A percentile compares a stretch with the other conserved stretches of the same genome.
Conservation (phyloP, 2,113 vertebrate genomes). For the Halcyon malimbica region DNA sequence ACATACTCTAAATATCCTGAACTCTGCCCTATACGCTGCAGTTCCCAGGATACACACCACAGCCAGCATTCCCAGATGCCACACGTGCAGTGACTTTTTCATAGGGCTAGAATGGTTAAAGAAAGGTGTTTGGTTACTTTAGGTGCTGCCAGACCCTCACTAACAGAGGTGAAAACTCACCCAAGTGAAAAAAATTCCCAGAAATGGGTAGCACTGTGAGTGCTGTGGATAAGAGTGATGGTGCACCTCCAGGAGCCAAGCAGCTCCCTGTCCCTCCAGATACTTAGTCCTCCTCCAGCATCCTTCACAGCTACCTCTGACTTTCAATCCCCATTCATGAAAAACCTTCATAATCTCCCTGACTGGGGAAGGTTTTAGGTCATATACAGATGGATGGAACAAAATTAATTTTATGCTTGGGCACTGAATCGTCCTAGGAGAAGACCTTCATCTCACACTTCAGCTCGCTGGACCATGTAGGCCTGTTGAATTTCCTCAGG, state of each 20-base stretch:
- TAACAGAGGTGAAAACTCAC: neutral
- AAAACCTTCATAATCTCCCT: constrained; percentile 7
- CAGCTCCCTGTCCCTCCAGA: neutral
- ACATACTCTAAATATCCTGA: neutral
- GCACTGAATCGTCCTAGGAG: constrained; percentile 54
- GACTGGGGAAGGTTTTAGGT: constrained; percentile 37
- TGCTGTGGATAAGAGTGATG: neutral
- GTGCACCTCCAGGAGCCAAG: neutral
- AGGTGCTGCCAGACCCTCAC: neutral
- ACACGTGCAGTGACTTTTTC: neutral
- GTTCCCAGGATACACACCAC: rapidly evolving
- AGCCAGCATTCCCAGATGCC: neutral
- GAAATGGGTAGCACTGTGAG: neutral
- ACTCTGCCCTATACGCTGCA: neutral
- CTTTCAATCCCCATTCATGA: neutral
- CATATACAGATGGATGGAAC: constrained; percentile 57
- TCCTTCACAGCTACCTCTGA: constrained; percentile 9
- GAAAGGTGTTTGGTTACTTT: neutral
- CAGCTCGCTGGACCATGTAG: constrained; percentile 3
- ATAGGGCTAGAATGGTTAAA: neutral
- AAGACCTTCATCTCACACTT: constrained; percentile 60
- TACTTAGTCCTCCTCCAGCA: neutral
- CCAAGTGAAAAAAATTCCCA: neutral
- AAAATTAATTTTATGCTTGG: constrained; percentile 67
- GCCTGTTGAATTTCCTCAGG: constrained; percentile 28